Evolutionary conservation across 1,140 invertebrate genomes (phyloP).

Genomic region (Stegodyphus mimosarum): DNA sequence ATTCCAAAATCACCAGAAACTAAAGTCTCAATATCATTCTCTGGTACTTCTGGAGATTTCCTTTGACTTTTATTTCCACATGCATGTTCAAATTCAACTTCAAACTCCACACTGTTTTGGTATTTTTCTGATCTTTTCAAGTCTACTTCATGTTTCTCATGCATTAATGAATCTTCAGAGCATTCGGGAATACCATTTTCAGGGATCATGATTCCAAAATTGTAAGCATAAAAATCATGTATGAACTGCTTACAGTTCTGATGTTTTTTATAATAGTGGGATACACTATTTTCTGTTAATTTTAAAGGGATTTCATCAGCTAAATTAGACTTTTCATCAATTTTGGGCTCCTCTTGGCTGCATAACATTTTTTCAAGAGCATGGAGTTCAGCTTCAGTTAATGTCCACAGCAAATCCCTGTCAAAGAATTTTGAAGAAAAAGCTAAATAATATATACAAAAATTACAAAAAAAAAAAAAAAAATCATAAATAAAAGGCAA

Average conservation of each 20-base stretch:
- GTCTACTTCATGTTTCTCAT: slow-evolving; percentile 27
- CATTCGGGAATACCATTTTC: slow-evolving; percentile 44
- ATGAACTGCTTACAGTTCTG: slow-evolving; percentile 76
- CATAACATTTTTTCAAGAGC: slow-evolving; percentile 89
- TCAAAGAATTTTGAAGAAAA: slow-evolving; percentile 45
- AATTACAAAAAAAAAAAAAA: slow-evolving; percentile 5
- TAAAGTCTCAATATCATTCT: slow-evolving; percentile 45
- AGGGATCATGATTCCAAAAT: slow-evolving; percentile 45
- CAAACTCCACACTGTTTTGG: slow-evolving; percentile 44
- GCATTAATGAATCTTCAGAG: slow-evolving; percentile 16
- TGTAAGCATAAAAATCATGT: slow-evolving; percentile 70
- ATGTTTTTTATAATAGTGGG: slow-evolving; percentile 78
- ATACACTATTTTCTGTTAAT: slow-evolving; percentile 78
- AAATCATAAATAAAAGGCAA: not conserved
- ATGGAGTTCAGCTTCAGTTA: slow-evolving; percentile 84
- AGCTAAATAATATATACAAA: not conserved
- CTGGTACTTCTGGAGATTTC: slow-evolving; percentile 26
- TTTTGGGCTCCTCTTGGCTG: slow-evolving; percentile 82
- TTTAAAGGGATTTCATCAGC: slow-evolving; percentile 68
- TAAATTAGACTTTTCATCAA: slow-evolving; percentile 36
- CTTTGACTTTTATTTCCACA: not conserved
- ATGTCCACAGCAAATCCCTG: slow-evolving; percentile 86
- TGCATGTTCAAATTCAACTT: slow-evolving; percentile 31
- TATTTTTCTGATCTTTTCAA: slow-evolving; percentile 27
- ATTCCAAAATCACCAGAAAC: slow-evolving; percentile 34